phyloP scores from a whole-genome alignment of 2,797 vertebrate genomes.

The Oryzias dopingdopingensis region DNA sequence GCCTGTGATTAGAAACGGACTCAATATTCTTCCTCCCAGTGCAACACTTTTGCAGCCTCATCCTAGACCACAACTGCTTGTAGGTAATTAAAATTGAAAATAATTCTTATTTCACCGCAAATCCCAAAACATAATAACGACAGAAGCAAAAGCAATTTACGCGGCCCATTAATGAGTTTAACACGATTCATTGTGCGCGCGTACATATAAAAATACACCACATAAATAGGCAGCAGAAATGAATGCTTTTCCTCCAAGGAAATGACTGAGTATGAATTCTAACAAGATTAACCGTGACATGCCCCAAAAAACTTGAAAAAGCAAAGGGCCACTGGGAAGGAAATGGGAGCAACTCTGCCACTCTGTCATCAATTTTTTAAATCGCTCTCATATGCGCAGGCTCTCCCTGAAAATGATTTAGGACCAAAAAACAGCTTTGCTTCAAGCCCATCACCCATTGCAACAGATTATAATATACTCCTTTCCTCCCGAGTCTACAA shows the following conservation, averaged over 20 bases:
- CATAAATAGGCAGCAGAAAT: constrained; percentile 38
- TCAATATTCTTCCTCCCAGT: constrained; percentile 30
- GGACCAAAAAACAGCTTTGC: constrained; percentile 58
- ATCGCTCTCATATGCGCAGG: constrained; percentile 53
- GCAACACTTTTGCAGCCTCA: constrained; percentile 39
- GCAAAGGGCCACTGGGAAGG: constrained; percentile 42
- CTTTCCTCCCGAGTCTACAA: constrained; percentile 38
- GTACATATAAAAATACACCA: constrained; percentile 31
- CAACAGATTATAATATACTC: constrained; percentile 43
- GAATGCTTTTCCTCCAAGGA: constrained; percentile 30
- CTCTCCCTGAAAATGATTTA: constrained; percentile 61
- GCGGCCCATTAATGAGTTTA: constrained; percentile 32
- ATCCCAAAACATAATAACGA: constrained; percentile 39
- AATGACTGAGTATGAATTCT: constrained; percentile 43
- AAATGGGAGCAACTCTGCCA: constrained; percentile 57
- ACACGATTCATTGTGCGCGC: constrained; percentile 39
- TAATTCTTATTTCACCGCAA: constrained; percentile 31
- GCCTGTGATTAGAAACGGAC: constrained; percentile 60
- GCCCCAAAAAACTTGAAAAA: constrained; percentile 56
- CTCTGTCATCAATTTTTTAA: constrained; percentile 68
- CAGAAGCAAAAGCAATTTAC: constrained; percentile 43
- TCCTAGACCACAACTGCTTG: constrained; percentile 45
- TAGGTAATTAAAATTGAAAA: constrained; percentile 49
- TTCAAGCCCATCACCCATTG: constrained; percentile 43
- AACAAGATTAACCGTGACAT: constrained; percentile 61